phyloP scores from a whole-genome alignment of 2,113 vertebrate genomes.

The Tretioscincus oriximinensis region DNA sequence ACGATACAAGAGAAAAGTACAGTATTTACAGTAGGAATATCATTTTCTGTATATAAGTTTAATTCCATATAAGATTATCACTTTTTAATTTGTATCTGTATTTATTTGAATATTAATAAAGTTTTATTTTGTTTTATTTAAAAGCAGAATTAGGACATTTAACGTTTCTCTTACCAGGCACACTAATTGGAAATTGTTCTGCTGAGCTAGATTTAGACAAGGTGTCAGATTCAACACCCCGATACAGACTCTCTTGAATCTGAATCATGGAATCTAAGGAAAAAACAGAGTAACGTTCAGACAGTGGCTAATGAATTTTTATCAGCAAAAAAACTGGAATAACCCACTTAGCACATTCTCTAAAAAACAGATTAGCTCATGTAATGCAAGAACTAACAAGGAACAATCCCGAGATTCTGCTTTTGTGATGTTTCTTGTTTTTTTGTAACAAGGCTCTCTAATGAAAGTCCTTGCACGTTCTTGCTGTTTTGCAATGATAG shows the following conservation, averaged over 20 bases:
- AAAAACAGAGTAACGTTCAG: conserved; percentile 21
- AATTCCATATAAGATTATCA: too few species aligned
- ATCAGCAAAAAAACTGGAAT: conserved; percentile 2
- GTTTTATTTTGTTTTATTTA: too few species aligned
- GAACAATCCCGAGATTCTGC: too few species aligned
- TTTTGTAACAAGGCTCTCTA: too few species aligned
- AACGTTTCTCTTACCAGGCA: conserved; percentile 72
- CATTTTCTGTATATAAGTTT: too few species aligned
- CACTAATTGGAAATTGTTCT: conserved; percentile 67
- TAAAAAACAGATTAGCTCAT: conserved; percentile 25
- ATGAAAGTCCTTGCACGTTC: too few species aligned
- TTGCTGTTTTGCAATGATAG: too few species aligned
- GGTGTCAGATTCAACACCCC: conserved; percentile 77
- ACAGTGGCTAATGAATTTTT: neutral
- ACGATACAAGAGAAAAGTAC: too few species aligned
- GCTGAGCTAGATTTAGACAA: conserved; percentile 65
- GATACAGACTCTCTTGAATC: conserved; percentile 79
- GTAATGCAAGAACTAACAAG: neutral
- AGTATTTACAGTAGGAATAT: too few species aligned
- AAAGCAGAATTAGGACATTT: neutral
- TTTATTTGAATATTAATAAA: too few species aligned
- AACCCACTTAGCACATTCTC: neutral
- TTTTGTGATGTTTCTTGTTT: too few species aligned
- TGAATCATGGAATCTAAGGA: conserved; percentile 86
- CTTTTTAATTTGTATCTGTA: too few species aligned